Evolutionary conservation across 2,797 vertebrate genomes (phyloP).

Genomic region (Chelidonichthys spinosus): DNA sequence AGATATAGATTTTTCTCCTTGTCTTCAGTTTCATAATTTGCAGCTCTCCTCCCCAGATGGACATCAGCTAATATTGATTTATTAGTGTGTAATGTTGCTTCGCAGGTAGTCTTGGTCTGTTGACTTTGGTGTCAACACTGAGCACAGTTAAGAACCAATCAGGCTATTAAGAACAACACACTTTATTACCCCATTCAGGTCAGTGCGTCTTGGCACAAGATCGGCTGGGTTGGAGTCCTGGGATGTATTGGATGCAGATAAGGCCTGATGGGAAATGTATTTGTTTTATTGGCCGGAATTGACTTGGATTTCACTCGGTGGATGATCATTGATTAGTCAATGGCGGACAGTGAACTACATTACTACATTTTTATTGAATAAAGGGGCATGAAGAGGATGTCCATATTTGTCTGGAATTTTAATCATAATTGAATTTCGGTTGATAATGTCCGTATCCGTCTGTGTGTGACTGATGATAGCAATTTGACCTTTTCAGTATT

Average conservation of each 20-base stretch:
- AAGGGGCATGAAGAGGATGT: neutral
- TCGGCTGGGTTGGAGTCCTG: neutral
- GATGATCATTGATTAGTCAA: constrained; percentile 27
- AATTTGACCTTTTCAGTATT: neutral
- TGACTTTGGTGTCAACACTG: constrained; percentile 38
- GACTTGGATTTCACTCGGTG: constrained; percentile 29
- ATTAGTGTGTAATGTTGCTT: constrained; percentile 45
- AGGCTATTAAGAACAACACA: constrained; percentile 1
- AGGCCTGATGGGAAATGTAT: constrained; percentile 37
- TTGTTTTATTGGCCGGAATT: constrained; percentile 15
- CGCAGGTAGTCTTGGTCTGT: constrained; percentile 29
- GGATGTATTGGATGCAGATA: neutral
- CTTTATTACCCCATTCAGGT: constrained; percentile 37
- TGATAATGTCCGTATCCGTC: neutral
- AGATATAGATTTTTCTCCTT: constrained; percentile 44
- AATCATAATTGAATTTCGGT: neutral
- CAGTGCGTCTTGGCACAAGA: neutral
- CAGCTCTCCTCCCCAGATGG: constrained; percentile 11
- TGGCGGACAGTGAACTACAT: constrained; percentile 2
- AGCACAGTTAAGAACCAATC: constrained; percentile 46
- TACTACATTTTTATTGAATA: neutral
- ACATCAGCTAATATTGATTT: constrained; percentile 57
- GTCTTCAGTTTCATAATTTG: constrained; percentile 29
- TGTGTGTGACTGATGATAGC: neutral
- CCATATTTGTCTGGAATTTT: neutral